Percentiles rank a stretch among this genome's conserved stretches.
These are phyloP conservation scores for Seriola aureovittata DNA, from an alignment of 2,113 vertebrate species.

Conservation along the genomic window DNA sequence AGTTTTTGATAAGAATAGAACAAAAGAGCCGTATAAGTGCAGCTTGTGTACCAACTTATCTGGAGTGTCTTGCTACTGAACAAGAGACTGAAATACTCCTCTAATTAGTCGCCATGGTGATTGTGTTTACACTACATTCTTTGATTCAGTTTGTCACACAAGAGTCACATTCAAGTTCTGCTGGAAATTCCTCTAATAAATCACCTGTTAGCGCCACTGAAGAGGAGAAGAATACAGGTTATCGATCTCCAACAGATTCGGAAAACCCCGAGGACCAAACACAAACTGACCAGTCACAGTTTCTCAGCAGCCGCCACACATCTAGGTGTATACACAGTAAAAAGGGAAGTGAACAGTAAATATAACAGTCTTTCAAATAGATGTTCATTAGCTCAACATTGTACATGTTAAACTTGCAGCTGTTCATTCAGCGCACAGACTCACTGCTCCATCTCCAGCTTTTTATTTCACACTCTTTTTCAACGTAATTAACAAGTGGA, in stretches of 20 bases:
- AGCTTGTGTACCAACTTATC: no score
- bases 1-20: no score
- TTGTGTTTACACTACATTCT: background rate
- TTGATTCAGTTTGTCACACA: background rate
- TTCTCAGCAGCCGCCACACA: no score
- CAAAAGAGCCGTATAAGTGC: no score
- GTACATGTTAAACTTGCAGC: slow-evolving; percentile 1
- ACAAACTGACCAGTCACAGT: no score
- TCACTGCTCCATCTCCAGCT: background rate
- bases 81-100: background rate
- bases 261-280: background rate
- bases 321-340: no score
- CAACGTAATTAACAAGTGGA: slow-evolving; percentile 59
- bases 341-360: background rate
- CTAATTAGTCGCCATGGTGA: background rate
- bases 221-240: background rate
- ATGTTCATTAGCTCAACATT: background rate
- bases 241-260: no score
- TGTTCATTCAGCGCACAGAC: background rate
- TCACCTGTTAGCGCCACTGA: background rate
- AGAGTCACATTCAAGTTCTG: background rate
- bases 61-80: background rate
- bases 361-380: background rate
- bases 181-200: background rate
- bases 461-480: slow-evolving; percentile 11